A percentile compares a stretch with the other conserved stretches of the same genome.
Conservation (phyloP, 2,888 invertebrate species). For the Leptothorax acervorum region DNA sequence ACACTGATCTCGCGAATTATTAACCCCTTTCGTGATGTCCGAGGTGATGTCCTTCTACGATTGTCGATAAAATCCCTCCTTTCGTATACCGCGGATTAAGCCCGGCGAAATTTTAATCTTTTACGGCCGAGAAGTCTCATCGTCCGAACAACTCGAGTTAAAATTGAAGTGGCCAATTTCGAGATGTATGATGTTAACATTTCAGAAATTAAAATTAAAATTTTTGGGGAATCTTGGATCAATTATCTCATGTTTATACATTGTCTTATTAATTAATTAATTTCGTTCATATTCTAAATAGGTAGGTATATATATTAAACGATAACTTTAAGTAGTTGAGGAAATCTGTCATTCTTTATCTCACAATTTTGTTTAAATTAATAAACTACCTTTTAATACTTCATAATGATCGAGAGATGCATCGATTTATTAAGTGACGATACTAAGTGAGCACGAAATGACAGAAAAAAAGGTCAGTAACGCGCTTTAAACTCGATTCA, state of each 20-base stretch:
- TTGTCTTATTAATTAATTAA: conserved; percentile 2
- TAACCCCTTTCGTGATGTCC: background rate
- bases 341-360: background rate
- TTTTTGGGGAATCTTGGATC: background rate
- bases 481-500: background rate
- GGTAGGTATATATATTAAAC: background rate
- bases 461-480: background rate
- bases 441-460: background rate
- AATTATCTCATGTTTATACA: background rate
- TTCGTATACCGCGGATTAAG: conserved; percentile 4
- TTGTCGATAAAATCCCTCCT: conserved; percentile 15
- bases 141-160: background rate
- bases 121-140: background rate
- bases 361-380: background rate
- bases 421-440: background rate
- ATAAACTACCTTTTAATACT: background rate
- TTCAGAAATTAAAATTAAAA: background rate
- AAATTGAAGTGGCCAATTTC: background rate
- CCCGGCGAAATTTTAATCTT: background rate
- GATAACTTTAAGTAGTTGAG: background rate
- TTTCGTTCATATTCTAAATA: background rate
- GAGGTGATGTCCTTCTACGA: background rate
- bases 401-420: background rate
- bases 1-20: background rate
- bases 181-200: background rate